Evolutionary conservation across 2,797 vertebrate genomes (phyloP).

Genomic region (Enteromius viviparus): DNA sequence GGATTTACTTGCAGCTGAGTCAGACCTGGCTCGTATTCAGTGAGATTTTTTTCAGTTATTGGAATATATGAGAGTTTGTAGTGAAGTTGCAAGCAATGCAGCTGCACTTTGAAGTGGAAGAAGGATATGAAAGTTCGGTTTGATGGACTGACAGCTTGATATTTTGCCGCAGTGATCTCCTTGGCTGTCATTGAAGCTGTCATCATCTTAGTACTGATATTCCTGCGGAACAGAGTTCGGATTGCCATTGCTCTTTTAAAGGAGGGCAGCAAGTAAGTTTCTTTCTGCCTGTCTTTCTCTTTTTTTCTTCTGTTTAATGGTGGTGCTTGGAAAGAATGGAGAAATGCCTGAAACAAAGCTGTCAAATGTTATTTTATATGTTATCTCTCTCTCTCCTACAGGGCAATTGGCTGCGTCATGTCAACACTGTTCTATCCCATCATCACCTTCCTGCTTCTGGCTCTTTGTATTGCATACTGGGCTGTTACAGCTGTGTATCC

Average conservation of each 20-base stretch:
- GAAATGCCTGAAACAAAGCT: background rate
- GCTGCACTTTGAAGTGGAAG: background rate
- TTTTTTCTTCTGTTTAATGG: background rate
- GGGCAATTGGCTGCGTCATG: constrained; percentile 91
- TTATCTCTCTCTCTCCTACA: constrained; percentile 64
- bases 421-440: constrained; percentile 91
- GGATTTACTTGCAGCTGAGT: constrained; percentile 87
- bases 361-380: background rate
- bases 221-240: constrained; percentile 86
- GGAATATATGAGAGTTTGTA: background rate
- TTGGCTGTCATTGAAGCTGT: constrained; percentile 83
- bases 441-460: constrained; percentile 90
- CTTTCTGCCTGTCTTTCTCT: background rate
- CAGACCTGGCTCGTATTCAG: constrained; percentile 94
- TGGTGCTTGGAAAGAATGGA: background rate
- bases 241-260: constrained; percentile 91
- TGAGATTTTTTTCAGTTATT: constrained; percentile 71
- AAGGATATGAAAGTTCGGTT: constrained; percentile 8
- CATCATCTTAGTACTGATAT: constrained; percentile 87
- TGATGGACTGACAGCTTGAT: constrained; percentile 22
- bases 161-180: constrained; percentile 82
- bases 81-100: background rate
- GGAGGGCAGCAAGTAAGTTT: constrained; percentile 89
- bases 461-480: constrained; percentile 93
- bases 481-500: constrained; percentile 96